Base-by-base conservation (phyloP, 1,140 invertebrate genomes). In the Melitaea cinxia region DNA sequence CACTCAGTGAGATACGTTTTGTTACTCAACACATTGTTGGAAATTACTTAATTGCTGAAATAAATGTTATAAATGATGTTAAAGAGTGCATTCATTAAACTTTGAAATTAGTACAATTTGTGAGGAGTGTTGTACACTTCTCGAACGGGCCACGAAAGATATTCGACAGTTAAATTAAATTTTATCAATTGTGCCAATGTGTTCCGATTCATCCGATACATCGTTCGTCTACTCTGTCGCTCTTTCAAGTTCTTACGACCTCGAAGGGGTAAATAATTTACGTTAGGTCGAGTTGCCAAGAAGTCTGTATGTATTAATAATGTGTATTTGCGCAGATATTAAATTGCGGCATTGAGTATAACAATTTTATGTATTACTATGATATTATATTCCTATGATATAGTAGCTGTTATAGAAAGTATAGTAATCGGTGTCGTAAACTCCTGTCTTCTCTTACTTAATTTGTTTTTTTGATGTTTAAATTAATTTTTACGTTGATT, bases 391-490 rank as follows among this genome's bases (percentile, higher is more conserved):
- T 57, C 37, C 39, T 54, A 55, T 55, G 10, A 42, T 56, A 60
- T 56, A 12, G 28, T 69, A 69, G 67, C 37, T 57, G 52, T 69
- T 56, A 52, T 69, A 69, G 60, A 63, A 58, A 52, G 15, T 69
- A 60, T 61, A 63, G 45, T 69, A 68, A 58, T 69, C 30, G 35
- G 63, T 59, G 55, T 60, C 54, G 58, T 67, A 35, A 42, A 42
- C 21, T 56, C 53, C 52, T 37, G 9, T 15, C 33, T 54, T 45
- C 50, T 58, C 19, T 26, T 63, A 24, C 33, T 53, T 45, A 33
- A 55, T n/a, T 54, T 63, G 19, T 63, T 30, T 21, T 53, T 30
- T 62, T 30, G 47, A 42, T 21, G 53, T 26, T 9, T 26, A 53
- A 4, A 39, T 62, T 26, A 54, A 39, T 42, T 39, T 19, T 33